These are phyloP conservation scores for Podotricha telesiphe DNA, from an alignment of 2,888 invertebrate species.

Conservation along the genomic window DNA sequence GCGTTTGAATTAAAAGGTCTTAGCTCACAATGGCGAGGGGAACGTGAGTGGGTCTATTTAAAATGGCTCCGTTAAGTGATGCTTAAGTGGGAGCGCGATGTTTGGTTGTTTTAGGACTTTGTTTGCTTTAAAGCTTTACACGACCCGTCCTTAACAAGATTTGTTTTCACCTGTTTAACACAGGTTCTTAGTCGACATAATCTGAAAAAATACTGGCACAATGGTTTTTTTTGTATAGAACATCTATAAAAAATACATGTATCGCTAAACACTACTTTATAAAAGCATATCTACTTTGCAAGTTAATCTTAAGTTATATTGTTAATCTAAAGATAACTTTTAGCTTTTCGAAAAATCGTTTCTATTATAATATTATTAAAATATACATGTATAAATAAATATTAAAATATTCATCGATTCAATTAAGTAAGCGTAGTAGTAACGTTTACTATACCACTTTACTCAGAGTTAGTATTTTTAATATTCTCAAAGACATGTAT, in stretches of 20 bases:
- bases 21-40: conserved; percentile 49
- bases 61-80: conserved; percentile 73
- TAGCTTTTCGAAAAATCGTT: neutral
- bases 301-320: neutral
- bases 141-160: conserved; percentile 74
- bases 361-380: too few species aligned
- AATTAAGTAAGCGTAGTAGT: neutral
- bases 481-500: conserved; percentile 6
- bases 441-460: neutral
- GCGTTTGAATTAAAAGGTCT: conserved; percentile 61
- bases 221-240: too few species aligned
- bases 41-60: conserved; percentile 55
- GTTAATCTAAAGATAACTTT: neutral
- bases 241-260: too few species aligned
- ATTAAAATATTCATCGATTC: conserved; percentile 3
- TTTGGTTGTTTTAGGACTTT: conserved; percentile 79
- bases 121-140: conserved; percentile 74
- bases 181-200: conserved; percentile 15
- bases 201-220: neutral
- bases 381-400: too few species aligned
- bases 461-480: conserved; percentile 1
- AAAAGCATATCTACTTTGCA: too few species aligned
- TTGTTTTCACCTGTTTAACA: conserved; percentile 58
- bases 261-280: too few species aligned
- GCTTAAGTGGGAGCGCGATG: conserved; percentile 76